Percentiles rank a stretch among this genome's conserved stretches.
phyloP scores from a whole-genome alignment of 2,888 invertebrate species.

The Chorisops tibialis region DNA sequence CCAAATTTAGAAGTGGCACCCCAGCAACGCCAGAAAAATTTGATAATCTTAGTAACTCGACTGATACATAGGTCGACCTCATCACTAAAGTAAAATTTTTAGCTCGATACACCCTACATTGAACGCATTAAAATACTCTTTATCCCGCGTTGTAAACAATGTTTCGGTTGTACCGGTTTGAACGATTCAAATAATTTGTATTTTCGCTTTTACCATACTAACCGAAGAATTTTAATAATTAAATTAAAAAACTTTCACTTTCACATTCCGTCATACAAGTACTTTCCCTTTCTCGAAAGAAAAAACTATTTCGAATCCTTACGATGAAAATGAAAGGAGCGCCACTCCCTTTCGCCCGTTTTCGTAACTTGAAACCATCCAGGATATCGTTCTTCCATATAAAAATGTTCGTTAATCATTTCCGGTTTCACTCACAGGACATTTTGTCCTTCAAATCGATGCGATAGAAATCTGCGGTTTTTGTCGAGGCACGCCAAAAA shows the following conservation, averaged over 20 bases:
- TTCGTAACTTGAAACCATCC: slow-evolving; percentile 16
- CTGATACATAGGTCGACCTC: no score
- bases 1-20: no score
- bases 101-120: no score
- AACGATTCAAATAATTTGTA: no score
- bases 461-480: slow-evolving; percentile 22
- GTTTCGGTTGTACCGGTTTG: no score
- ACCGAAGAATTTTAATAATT: no score
- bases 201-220: no score
- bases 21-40: no score
- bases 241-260: background rate
- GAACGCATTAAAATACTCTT: no score
- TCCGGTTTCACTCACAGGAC: slow-evolving; percentile 13
- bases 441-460: background rate
- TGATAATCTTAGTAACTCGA: no score
- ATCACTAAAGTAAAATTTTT: no score
- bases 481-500: background rate
- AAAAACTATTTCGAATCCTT: slow-evolving; percentile 7
- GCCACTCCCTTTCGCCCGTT: background rate
- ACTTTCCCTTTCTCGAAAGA: slow-evolving; percentile 8
- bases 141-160: no score
- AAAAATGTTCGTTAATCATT: slow-evolving; percentile 20
- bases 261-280: background rate
- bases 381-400: slow-evolving; percentile 13
- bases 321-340: slow-evolving; percentile 3